These are phyloP conservation scores for Cossypha caffra DNA, from an alignment of 2,797 vertebrate genomes.

Conservation along the genomic window DNA sequence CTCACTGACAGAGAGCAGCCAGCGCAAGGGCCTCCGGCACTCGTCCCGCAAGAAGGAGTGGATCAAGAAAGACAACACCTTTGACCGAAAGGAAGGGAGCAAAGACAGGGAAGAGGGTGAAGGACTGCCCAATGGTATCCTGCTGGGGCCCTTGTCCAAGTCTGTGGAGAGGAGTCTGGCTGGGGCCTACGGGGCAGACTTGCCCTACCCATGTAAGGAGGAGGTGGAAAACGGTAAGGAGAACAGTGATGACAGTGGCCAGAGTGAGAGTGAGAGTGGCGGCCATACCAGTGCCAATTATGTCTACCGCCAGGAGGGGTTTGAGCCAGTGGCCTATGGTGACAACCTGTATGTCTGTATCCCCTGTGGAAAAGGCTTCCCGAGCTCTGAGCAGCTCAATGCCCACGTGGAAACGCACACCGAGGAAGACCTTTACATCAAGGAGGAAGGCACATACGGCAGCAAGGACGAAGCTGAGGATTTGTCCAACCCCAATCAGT, in stretches of 20 bases:
- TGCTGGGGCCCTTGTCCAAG: conserved; percentile 82
- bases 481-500: conserved; percentile 85
- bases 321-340: conserved; percentile 89
- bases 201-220: conserved; percentile 85
- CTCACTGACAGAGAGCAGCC: conserved; percentile 70
- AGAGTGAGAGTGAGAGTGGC: conserved; percentile 87
- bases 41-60: conserved; percentile 89
- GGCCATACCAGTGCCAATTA: conserved; percentile 87
- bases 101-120: conserved; percentile 80
- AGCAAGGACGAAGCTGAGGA: conserved; percentile 89
- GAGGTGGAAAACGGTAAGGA: conserved; percentile 92
- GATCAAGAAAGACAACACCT: conserved; percentile 83
- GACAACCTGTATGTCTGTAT: conserved; percentile 99
- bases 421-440: conserved; percentile 94
- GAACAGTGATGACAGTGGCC: conserved; percentile 89
- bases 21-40: conserved; percentile 87
- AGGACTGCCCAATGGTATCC: conserved; percentile 86
- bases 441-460: conserved; percentile 82
- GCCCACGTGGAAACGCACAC: conserved; percentile 96
- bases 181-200: conserved; percentile 79
- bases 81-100: conserved; percentile 71
- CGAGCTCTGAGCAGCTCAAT: conserved; percentile 96
- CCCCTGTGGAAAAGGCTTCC: conserved; percentile 97
- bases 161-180: conserved; percentile 74
- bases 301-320: conserved; percentile 92